Percentiles rank a stretch among this genome's conserved stretches.
These are phyloP conservation scores for Hormiphora californensis DNA, from an alignment of 37 sponge, comb jelly and placozoan species.

Conservation along the genomic window DNA sequence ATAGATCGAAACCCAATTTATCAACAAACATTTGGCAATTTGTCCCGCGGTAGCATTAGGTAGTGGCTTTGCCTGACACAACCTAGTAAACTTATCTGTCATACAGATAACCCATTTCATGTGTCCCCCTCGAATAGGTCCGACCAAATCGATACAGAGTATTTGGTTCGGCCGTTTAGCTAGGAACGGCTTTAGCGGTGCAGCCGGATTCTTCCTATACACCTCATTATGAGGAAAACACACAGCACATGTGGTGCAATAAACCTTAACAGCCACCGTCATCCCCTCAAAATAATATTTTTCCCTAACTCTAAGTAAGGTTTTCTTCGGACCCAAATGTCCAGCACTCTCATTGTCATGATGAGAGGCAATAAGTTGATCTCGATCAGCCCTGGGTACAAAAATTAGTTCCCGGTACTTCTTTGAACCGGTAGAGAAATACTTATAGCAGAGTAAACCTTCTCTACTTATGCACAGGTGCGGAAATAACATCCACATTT, in stretches of 20 bases:
- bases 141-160: background rate
- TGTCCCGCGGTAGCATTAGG: background rate
- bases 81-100: background rate
- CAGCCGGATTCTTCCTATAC: background rate
- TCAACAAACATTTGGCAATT: constrained; percentile 1
- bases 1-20: background rate
- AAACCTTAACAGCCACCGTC: background rate
- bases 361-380: background rate
- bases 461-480: background rate
- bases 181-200: background rate
- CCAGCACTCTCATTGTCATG: background rate
- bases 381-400: background rate
- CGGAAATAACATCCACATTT: background rate
- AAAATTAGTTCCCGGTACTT: background rate
- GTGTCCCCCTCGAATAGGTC: background rate
- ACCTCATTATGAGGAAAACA: background rate
- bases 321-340: background rate
- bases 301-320: background rate
- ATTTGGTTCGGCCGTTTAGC: background rate
- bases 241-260: background rate
- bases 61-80: background rate
- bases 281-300: background rate
- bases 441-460: background rate
- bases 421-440: background rate
- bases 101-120: background rate